Evolutionary conservation across 2,113 vertebrate species (phyloP).

Genomic region (Cheirogaleus medius): DNA sequence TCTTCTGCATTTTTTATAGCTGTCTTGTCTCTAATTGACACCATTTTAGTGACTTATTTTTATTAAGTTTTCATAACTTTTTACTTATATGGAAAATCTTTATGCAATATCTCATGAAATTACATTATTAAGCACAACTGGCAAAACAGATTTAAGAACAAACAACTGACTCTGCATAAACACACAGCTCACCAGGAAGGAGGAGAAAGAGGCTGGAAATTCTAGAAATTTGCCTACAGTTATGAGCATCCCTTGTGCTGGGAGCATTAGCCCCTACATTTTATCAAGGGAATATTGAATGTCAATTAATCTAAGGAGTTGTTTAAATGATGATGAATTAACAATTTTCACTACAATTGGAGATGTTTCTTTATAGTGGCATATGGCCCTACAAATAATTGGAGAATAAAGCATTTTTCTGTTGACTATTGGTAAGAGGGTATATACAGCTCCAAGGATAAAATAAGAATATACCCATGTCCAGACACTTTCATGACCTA

Average conservation of each 20-base stretch:
- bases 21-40: background rate
- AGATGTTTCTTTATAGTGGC: background rate
- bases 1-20: background rate
- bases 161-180: background rate
- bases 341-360: background rate
- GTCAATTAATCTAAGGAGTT: background rate
- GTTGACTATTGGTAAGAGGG: background rate
- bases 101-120: background rate
- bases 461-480: background rate
- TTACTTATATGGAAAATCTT: background rate
- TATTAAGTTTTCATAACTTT: background rate
- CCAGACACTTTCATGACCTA: background rate
- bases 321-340: background rate
- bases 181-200: background rate
- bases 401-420: background rate
- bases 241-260: accelerated
- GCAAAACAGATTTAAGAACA: background rate
- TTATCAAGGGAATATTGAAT: background rate
- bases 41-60: background rate
- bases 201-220: background rate
- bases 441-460: background rate
- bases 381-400: background rate
- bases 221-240: background rate
- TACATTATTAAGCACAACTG: background rate
- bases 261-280: background rate